Conservation (phyloP, 2,888 invertebrate genomes). For the Sycophila texana region DNA sequence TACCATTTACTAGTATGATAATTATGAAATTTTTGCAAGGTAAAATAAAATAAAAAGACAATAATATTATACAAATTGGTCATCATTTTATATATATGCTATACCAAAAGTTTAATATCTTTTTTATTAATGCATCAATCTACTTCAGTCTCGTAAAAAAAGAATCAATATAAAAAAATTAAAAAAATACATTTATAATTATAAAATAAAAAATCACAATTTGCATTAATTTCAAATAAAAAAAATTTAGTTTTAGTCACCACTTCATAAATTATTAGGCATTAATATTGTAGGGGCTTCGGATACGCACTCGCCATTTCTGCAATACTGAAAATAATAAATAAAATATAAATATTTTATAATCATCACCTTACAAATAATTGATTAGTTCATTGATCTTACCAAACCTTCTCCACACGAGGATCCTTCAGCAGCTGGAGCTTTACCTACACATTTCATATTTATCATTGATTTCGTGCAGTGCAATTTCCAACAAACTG, state of each 20-base stretch:
- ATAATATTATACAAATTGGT: too few relatives aligned
- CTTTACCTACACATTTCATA: constrained; percentile 50
- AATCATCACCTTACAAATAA: not conserved
- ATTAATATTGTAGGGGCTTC: not conserved
- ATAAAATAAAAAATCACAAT: not conserved
- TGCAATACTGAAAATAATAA: constrained; percentile 43
- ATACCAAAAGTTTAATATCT: too few relatives aligned
- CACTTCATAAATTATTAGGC: not conserved
- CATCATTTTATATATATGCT: too few relatives aligned
- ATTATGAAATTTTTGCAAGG: too few relatives aligned
- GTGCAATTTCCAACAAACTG: constrained; percentile 54
- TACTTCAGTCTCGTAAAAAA: too few relatives aligned
- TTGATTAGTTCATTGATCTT: not conserved
- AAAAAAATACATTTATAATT: not conserved
- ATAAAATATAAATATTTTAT: not conserved
- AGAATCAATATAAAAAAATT: too few relatives aligned
- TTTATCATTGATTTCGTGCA: constrained; percentile 52
- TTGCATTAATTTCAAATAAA: too few relatives aligned
- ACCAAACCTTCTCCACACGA: constrained; percentile 49
- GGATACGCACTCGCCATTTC: constrained; percentile 43
- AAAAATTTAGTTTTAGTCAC: not conserved
- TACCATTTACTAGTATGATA: too few relatives aligned
- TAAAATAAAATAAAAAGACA: too few relatives aligned
- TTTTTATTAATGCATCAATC: too few relatives aligned
- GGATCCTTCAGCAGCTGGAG: constrained; percentile 54